phyloP scores from a whole-genome alignment of 2,113 vertebrate species.

The Leucoraja erinaceus region DNA sequence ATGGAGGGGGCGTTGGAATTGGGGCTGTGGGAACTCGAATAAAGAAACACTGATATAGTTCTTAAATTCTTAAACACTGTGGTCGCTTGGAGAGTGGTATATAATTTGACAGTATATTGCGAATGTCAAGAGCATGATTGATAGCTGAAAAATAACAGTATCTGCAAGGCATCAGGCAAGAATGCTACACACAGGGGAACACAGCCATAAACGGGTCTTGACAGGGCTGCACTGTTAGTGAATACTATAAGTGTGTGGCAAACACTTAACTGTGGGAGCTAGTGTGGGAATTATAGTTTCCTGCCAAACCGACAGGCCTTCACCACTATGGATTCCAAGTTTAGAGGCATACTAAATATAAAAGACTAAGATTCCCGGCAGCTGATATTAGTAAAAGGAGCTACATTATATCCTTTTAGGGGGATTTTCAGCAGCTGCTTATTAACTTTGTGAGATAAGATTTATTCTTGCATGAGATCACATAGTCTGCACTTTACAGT shows the following conservation, averaged over 20 bases:
- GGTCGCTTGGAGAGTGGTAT: not conserved
- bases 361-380: not conserved
- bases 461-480: not conserved
- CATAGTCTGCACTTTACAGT: not conserved
- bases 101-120: not conserved
- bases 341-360: not conserved
- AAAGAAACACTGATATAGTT: not conserved
- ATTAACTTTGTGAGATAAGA: not conserved
- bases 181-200: not conserved
- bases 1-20: not conserved
- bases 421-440: not conserved
- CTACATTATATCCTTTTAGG: not conserved
- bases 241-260: not conserved
- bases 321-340: conserved; percentile 1
- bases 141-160: conserved; percentile 6
- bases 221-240: not conserved
- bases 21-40: not conserved
- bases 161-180: not conserved
- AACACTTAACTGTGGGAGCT: not conserved
- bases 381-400: not conserved
- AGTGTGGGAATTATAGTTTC: not conserved
- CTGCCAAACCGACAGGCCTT: not conserved
- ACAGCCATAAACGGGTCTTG: not conserved
- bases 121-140: conserved; percentile 2
- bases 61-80: not conserved